A percentile compares a stretch with the other conserved stretches of the same genome.
These are phyloP conservation scores for Falco novaeseelandiae DNA, from an alignment of 2,797 vertebrate genomes.

Conservation along the genomic window DNA sequence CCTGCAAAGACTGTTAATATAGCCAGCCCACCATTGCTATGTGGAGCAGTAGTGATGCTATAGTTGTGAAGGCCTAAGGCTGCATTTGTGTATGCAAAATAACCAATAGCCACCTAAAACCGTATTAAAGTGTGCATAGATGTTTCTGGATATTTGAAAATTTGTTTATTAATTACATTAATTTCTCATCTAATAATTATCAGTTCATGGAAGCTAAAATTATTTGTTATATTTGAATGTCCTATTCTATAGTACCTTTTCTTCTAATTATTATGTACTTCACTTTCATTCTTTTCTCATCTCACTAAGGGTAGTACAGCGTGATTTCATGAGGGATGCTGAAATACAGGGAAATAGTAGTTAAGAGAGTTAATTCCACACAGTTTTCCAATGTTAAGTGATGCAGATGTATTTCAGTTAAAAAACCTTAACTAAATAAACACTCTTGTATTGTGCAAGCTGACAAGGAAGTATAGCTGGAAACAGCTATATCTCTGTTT, in stretches of 20 bases:
- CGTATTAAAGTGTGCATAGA: background rate
- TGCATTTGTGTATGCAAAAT: background rate
- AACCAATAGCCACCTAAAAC: background rate
- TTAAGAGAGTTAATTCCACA: background rate
- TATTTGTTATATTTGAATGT: background rate
- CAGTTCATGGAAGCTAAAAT: background rate
- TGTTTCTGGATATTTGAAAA: background rate
- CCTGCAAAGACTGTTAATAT: background rate
- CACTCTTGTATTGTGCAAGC: background rate
- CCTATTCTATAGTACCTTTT: background rate
- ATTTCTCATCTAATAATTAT: background rate
- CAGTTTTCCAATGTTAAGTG: background rate
- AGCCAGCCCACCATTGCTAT: background rate
- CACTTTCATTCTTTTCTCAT: background rate
- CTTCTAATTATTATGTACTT: background rate
- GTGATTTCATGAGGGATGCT: background rate
- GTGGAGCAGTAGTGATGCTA: background rate
- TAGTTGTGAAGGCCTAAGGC: background rate
- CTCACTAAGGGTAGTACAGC: background rate
- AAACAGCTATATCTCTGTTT: background rate
- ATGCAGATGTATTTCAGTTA: fast-evolving
- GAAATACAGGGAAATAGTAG: background rate
- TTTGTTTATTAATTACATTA: background rate
- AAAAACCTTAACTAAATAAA: background rate
- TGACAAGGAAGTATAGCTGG: background rate